A percentile compares a stretch with the other conserved stretches of the same genome.
Evolutionary conservation across 1,140 invertebrate species (phyloP).

Genomic region (Archegozetes longisetosus): DNA sequence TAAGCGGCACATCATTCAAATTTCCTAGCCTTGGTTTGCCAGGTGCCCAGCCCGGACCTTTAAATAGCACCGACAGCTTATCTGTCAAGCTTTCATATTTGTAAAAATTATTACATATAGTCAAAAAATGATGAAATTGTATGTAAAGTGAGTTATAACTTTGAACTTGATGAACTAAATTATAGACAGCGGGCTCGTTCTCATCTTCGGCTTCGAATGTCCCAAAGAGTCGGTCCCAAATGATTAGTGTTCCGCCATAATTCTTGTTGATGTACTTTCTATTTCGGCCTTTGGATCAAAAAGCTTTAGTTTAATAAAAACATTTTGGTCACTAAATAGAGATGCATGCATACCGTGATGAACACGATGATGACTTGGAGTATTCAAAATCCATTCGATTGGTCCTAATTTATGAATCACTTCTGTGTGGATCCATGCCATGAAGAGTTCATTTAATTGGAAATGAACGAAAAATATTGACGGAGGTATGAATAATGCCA

Average conservation of each 20-base stretch:
- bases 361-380: constrained; percentile 69
- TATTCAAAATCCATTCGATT: constrained; percentile 67
- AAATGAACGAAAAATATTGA: constrained; percentile 62
- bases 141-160: constrained; percentile 53
- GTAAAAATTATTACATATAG: constrained; percentile 15
- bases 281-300: constrained; percentile 30
- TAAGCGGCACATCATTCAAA: constrained; percentile 10
- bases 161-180: constrained; percentile 56
- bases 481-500: constrained; percentile 63
- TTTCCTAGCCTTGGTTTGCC: constrained; percentile 17
- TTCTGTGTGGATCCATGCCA: constrained; percentile 83
- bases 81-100: not conserved
- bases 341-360: constrained; percentile 55
- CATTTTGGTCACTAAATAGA: not conserved
- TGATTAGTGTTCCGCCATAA: constrained; percentile 42
- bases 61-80: too few relatives aligned
- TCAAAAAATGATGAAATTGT: constrained; percentile 27
- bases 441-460: constrained; percentile 71
- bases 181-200: constrained; percentile 56
- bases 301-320: too few relatives aligned
- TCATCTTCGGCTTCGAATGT: constrained; percentile 32
- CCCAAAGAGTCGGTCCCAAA: constrained; percentile 39
- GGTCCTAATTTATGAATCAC: constrained; percentile 57
- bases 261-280: constrained; percentile 46
- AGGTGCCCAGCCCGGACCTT: constrained; percentile 19